Percentiles rank a stretch among this genome's conserved stretches.
Evolutionary conservation across 1,140 invertebrate genomes (phyloP).

Genomic region (Drosophila kohkoa): DNA sequence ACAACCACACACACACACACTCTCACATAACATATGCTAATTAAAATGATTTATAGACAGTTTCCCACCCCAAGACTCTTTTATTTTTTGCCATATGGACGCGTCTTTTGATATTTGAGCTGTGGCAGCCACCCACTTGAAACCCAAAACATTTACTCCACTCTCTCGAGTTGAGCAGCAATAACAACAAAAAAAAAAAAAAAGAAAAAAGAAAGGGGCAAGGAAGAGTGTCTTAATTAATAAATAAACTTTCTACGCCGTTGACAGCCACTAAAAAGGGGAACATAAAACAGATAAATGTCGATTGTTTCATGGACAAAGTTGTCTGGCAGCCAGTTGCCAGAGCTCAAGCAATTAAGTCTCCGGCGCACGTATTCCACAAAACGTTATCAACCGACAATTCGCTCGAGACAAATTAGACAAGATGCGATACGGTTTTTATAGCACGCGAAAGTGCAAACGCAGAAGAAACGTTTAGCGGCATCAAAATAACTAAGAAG

Average conservation of each 20-base stretch:
- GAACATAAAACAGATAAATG: slow-evolving; percentile 64
- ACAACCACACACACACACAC: neutral
- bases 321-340: neutral
- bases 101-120: slow-evolving; percentile 50
- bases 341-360: slow-evolving; percentile 37
- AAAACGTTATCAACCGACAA: neutral
- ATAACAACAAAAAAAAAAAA: too few species aligned
- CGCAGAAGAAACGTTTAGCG: too few species aligned
- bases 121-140: slow-evolving; percentile 2
- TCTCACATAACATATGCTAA: slow-evolving; percentile 58
- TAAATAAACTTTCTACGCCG: slow-evolving; percentile 57
- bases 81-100: slow-evolving; percentile 50
- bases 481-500: too few species aligned
- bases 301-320: slow-evolving; percentile 46
- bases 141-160: slow-evolving; percentile 1
- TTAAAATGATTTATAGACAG: slow-evolving; percentile 74
- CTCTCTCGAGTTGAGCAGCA: neutral
- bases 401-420: neutral
- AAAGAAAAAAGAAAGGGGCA: too few species aligned
- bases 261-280: slow-evolving; percentile 45
- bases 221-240: slow-evolving; percentile 58
- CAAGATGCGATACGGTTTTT: neutral
- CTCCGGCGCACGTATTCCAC: slow-evolving; percentile 8
- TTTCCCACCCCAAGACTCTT: neutral
- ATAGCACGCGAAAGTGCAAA: neutral